Evolutionary conservation across 1,140 invertebrate species (phyloP), one percentile per base, ranked within the genome.

Genomic region (Babylonia areolata): DNA sequence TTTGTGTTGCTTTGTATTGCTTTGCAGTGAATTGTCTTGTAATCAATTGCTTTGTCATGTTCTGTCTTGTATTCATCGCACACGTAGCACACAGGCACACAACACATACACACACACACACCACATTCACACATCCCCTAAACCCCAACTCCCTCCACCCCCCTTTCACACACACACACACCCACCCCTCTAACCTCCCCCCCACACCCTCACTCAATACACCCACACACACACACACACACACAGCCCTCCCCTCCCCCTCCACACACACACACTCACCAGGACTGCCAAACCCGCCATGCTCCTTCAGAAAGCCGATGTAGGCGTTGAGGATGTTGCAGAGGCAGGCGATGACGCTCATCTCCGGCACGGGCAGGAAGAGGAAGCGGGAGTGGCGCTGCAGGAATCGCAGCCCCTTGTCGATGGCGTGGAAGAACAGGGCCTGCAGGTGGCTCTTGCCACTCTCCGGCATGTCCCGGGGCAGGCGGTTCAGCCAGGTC

Each of bases 361-460:
- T 88, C 39, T 93, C 90, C 28, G 93, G 92, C 3, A 89, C 91
- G 0, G 90, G 86, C 23, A 94, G 87, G 79, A 89, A 88, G 54
- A 92, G 92, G 78, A 90, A 90, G 80, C 91, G 88, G 5, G 86
- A 75, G 80, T 92, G 85, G 69, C 91, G 90, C 15, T 87, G 83
- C 37, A 92, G 84, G 89, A 94, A 96, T 95, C 39, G 93, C 86
- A 77, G 96, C 93, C 69, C 96, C 95, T 89, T 95, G 90, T 96
- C 95, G 1, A 97, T 95, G 81, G 96, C 95, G 69, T 92, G 94
- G 1, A 95, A 92, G 90, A 97, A 97, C 6, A 97, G 90, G 0
- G 94, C 91, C 35, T 95, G 91, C 1, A 97, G 91, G 58, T 95
- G 95, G 3, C 95, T 91, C 71, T 90, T 90, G 39, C 91, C 94